Conservation (phyloP, 2,888 invertebrate genomes). For the Fabriciana adippe region DNA sequence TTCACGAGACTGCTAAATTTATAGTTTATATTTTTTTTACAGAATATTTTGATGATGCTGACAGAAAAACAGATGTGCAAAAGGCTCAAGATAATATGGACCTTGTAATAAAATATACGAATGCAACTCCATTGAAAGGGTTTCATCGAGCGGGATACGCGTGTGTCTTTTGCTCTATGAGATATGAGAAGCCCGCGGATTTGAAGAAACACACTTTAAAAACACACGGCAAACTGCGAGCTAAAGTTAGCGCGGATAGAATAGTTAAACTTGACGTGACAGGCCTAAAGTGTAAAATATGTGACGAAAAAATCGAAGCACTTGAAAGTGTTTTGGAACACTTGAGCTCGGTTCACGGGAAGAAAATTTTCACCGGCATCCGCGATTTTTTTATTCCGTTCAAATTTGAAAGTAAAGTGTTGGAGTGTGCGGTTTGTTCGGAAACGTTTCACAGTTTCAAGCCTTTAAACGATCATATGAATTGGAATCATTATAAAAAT, state of each 20-base stretch:
- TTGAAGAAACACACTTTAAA: constrained; percentile 51
- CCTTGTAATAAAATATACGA: constrained; percentile 55
- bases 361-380: constrained; percentile 46
- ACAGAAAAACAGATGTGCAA: constrained; percentile 6
- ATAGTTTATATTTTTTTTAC: too few relatives aligned
- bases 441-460: constrained; percentile 47
- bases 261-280: constrained; percentile 63
- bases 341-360: constrained; percentile 46
- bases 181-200: constrained; percentile 46
- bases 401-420: constrained; percentile 46
- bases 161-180: constrained; percentile 50
- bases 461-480: constrained; percentile 51
- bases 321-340: constrained; percentile 49
- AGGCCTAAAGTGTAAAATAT: constrained; percentile 57
- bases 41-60: too few relatives aligned
- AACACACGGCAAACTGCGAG: constrained; percentile 34
- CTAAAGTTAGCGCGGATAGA: constrained; percentile 2
- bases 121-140: constrained; percentile 53
- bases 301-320: constrained; percentile 44
- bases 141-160: constrained; percentile 50
- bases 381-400: constrained; percentile 54
- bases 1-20: too few relatives aligned
- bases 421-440: constrained; percentile 48
- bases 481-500: constrained; percentile 48
- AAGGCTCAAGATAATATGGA: constrained; percentile 50